These are phyloP conservation scores for Lanius ludovicianus DNA, from an alignment of 2,113 vertebrate genomes.

Conservation along the genomic window DNA sequence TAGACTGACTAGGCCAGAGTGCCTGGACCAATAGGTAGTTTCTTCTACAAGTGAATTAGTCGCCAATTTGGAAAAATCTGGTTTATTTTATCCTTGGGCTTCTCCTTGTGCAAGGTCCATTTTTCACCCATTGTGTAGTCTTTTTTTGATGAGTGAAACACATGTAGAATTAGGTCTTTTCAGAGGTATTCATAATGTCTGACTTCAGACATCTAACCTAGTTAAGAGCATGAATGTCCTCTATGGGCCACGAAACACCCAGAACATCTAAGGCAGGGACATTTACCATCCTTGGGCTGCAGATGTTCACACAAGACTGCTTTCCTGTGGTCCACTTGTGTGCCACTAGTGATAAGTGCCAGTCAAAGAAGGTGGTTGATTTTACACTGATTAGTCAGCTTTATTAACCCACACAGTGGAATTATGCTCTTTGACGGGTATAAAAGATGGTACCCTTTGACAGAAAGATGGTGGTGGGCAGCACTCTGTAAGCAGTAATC, in stretches of 20 bases:
- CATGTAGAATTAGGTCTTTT: background rate
- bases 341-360: background rate
- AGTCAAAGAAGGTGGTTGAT: background rate
- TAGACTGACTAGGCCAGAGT: background rate
- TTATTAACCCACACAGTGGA: background rate
- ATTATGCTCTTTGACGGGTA: background rate
- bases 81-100: background rate
- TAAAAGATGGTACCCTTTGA: background rate
- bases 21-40: background rate
- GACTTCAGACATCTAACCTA: background rate
- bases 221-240: background rate
- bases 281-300: background rate
- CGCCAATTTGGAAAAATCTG: background rate
- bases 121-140: background rate
- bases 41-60: background rate
- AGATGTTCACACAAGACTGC: background rate
- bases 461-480: background rate
- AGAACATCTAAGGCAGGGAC: background rate
- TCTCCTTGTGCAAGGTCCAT: background rate
- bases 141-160: background rate
- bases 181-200: background rate
- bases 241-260: background rate
- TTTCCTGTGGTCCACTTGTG: background rate
- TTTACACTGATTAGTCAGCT: background rate
- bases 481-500: background rate